These are phyloP conservation scores for Cyprinodon variegatus DNA, from an alignment of 2,113 vertebrate species.

Conservation along the genomic window DNA sequence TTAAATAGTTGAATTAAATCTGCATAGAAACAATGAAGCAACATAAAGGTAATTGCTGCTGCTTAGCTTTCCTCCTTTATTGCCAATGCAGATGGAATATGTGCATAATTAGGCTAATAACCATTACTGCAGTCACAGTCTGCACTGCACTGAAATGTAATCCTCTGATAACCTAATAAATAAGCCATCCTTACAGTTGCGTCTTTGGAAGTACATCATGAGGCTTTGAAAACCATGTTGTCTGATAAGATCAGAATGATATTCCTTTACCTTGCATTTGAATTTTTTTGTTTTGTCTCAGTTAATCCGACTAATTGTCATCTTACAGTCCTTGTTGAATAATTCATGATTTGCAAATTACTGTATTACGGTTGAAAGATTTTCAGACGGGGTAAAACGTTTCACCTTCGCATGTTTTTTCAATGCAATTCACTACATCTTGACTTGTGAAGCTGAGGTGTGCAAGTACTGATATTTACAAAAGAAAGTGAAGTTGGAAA, in stretches of 20 bases:
- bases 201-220: neutral
- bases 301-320: slow-evolving; percentile 10
- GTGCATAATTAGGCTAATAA: slow-evolving; percentile 6
- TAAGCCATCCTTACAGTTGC: slow-evolving; percentile 9
- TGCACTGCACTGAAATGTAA: neutral
- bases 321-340: slow-evolving; percentile 6
- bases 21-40: neutral
- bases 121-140: slow-evolving; percentile 6
- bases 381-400: neutral
- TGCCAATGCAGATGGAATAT: neutral
- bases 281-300: neutral
- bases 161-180: slow-evolving; percentile 15
- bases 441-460: neutral
- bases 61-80: slow-evolving; percentile 10
- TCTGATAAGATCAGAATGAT: slow-evolving; percentile 10
- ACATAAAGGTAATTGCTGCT: neutral
- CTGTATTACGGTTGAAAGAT: slow-evolving; percentile 11
- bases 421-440: neutral
- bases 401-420: neutral
- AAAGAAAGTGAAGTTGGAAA: neutral
- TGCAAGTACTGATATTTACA: neutral
- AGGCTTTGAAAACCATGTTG: neutral
- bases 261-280: slow-evolving; percentile 10
- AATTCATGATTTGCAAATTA: slow-evolving; percentile 14
- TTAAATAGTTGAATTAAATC: neutral